Evolutionary conservation across 1,140 invertebrate genomes (phyloP), one percentile per base, ranked within the genome.

Genomic region (Helicoverpa armigera): DNA sequence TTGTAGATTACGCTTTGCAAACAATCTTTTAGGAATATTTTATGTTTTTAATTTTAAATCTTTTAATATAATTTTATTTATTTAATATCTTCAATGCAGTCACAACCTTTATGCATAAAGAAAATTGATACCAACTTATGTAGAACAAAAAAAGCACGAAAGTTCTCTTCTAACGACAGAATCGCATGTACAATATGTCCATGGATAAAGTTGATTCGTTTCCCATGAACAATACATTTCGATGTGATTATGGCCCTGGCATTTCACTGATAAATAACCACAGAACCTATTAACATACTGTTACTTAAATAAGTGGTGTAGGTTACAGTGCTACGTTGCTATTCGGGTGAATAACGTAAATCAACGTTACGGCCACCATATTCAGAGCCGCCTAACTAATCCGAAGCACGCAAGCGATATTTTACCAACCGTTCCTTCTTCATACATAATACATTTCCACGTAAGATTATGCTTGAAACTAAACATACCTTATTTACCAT

Each of bases 351-450:
- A 69, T 60, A 60, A 75, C 72, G 85, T 89, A 91, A 92, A 91
- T 91, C 89, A 91, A 85, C 87, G 83, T 87, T 43, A 85, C 80
- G 69, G 85, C 82, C 83, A 75, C 80, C 83, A 86, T 86, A 86
- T 86, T 88, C 88, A 85, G 83, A 82, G 78, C 82, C 85, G 84
- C 60, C 80, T 87, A 90, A 90, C 87, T 88, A 87, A 86, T 86
- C 85, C 86, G 58, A 65, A 82, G 78, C 91, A 91, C 90, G 91
- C 90, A 77, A 86, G 86, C 82, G 78, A 91, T 90, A 92, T 89
- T 92, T 89, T 88, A 87, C 86, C 54, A 60, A 60, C 76, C 70
- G 69, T 73, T 77, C 83, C 61, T 83, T 83, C 78, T 83, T 83
- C 78, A 81, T 80, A 85, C 83, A 82, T 82, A 76, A 82, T 80